Percentiles rank a stretch among this genome's conserved stretches.
Conservation (phyloP, 1,140 invertebrate species). For the Trichomalopsis sarcophagae region DNA sequence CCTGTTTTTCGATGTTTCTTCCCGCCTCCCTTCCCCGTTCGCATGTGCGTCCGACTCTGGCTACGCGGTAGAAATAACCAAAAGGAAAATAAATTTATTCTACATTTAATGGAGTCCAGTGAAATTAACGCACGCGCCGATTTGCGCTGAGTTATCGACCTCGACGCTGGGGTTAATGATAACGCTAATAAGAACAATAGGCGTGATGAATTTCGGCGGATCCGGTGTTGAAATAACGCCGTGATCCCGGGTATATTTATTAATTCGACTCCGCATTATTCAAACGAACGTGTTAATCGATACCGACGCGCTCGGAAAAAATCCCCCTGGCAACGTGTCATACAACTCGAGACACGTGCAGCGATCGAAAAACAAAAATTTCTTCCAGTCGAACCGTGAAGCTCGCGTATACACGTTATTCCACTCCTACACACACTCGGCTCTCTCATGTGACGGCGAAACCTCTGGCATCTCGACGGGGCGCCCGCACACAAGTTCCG, state of each 20-base stretch:
- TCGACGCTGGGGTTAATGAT: neutral
- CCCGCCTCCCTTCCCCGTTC: neutral
- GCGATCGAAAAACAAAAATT: neutral
- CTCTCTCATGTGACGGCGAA: neutral
- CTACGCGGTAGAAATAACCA: conserved; percentile 14
- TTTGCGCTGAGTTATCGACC: neutral
- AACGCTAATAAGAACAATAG: neutral
- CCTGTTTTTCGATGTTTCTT: conserved; percentile 40
- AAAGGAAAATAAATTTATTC: conserved; percentile 19
- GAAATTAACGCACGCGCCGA: neutral
- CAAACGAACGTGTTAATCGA: no score
- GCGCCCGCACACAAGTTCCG: conserved; percentile 13
- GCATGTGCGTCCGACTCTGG: neutral
- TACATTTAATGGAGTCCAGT: neutral
- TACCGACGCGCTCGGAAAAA: no score
- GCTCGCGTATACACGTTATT: neutral
- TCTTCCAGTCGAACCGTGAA: neutral
- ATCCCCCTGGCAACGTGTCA: no score
- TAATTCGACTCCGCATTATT: no score
- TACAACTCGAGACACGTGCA: no score
- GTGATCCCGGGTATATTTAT: neutral
- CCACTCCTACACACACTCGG: neutral
- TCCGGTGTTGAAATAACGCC: neutral
- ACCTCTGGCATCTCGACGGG: conserved; percentile 14
- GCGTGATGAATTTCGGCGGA: neutral